phyloP scores from a whole-genome alignment of 64 coral and sea anemone species.

The Montipora sp. region DNA sequence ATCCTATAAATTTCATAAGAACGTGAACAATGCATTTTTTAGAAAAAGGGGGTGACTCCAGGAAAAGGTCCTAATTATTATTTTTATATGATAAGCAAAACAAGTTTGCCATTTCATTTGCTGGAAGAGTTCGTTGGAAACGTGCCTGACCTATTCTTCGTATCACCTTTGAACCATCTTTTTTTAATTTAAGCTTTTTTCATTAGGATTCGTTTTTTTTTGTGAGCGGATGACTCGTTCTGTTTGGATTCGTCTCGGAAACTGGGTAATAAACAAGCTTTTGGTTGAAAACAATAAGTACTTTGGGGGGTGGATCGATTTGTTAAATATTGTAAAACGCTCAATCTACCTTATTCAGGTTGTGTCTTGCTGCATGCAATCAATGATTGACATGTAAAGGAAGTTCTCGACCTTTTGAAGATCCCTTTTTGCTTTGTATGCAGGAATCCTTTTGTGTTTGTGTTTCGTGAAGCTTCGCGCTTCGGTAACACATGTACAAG shows the following conservation, averaged over 20 bases:
- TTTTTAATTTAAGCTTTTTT: neutral
- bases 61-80: neutral
- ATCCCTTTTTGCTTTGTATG: neutral
- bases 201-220: constrained; percentile 8
- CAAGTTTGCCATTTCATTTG: neutral
- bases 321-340: constrained; percentile 1
- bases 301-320: neutral
- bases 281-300: neutral
- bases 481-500: neutral
- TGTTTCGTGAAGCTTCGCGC: neutral
- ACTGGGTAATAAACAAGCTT: neutral
- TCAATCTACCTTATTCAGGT: neutral
- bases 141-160: neutral
- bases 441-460: constrained; percentile 21
- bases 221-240: constrained; percentile 3
- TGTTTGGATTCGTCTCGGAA: constrained; percentile 28
- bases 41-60: neutral
- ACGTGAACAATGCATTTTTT: neutral
- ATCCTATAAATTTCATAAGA: neutral
- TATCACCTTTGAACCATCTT: neutral
- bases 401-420: neutral
- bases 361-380: neutral
- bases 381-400: neutral
- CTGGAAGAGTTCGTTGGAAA: too few species aligned
- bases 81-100: too few species aligned